Conservation (phyloP, 2,113 vertebrate genomes). For the Halichoeres trimaculatus region DNA sequence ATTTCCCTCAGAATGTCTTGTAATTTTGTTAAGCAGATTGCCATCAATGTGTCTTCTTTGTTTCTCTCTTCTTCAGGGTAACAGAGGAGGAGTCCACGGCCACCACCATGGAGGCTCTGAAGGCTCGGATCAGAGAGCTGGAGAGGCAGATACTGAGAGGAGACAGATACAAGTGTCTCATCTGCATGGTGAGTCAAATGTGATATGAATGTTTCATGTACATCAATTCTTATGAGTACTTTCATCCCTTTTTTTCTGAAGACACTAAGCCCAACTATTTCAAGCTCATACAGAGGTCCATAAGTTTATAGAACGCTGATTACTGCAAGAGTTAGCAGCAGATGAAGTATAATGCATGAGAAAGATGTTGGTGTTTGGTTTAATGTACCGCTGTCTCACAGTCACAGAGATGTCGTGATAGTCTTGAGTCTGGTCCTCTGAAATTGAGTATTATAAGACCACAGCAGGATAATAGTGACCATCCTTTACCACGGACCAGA, state of each 20-base stretch:
- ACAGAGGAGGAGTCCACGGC: constrained; percentile 98
- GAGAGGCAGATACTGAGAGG: constrained; percentile 98
- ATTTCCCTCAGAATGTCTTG: too few species aligned
- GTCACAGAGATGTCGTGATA: too few species aligned
- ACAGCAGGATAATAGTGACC: too few species aligned
- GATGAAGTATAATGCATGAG: too few species aligned
- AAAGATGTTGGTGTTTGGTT: too few species aligned
- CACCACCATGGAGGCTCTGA: constrained; percentile 97
- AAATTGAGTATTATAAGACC: too few species aligned
- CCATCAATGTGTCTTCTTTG: not conserved
- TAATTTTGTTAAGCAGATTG: not conserved
- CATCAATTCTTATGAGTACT: too few species aligned
- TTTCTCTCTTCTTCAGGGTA: constrained; percentile 84
- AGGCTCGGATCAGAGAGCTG: constrained; percentile 98
- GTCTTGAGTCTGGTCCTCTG: too few species aligned
- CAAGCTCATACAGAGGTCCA: not conserved
- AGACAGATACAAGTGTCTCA: constrained; percentile 99
- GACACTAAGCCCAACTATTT: not conserved
- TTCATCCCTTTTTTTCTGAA: not conserved
- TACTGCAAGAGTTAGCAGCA: too few species aligned
- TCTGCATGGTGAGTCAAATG: constrained; percentile 95
- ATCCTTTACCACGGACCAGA: too few species aligned
- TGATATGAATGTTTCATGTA: not conserved
- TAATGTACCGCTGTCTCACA: too few species aligned
- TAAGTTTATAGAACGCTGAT: too few species aligned